Evolutionary conservation across 2,113 vertebrate genomes (phyloP), one percentile per base, ranked within the genome.

Genomic region (Cranoglanis bouderius): DNA sequence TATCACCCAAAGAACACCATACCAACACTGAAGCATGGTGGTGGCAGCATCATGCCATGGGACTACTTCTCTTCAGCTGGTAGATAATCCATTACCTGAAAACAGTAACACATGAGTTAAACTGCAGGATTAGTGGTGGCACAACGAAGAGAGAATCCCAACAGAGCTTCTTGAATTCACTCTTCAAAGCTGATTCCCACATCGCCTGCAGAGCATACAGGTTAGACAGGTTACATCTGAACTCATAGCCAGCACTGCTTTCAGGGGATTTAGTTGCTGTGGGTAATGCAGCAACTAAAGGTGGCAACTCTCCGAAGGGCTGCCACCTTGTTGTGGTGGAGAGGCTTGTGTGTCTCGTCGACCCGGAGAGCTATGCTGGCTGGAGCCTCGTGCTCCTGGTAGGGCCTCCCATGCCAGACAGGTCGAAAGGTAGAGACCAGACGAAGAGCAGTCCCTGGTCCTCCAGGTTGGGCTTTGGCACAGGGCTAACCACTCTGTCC

Each of bases 281-380:
- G 92, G 94, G 93, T 94, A 92, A 93, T 92, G 92, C 93, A 93
- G 93, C 93, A 95, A n/a, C n/a, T n/a, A n/a, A n/a, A n/a, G n/a
- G n/a, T n/a, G n/a, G n/a, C n/a, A n/a, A n/a, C n/a, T n/a, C n/a
- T n/a, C n/a, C n/a, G n/a, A n/a, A n/a, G n/a, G n/a, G n/a, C n/a
- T n/a, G n/a, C n/a, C n/a, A n/a, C n/a, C n/a, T n/a, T n/a, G n/a
- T n/a, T n/a, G n/a, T n/a, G n/a, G n/a, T n/a, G n/a, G n/a, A n/a
- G n/a, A n/a, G n/a, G n/a, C n/a, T n/a, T n/a, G n/a, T n/a, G n/a
- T n/a, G n/a, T n/a, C n/a, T n/a, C n/a, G n/a, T n/a, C n/a, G n/a
- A n/a, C n/a, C n/a, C n/a, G n/a, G n/a, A n/a, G n/a, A n/a, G n/a
- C n/a, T n/a, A n/a, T n/a, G n/a, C n/a, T n/a, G n/a, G n/a, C n/a